phyloP scores from a whole-genome alignment of 2,113 vertebrate species.

The Pteruthius melanotis region DNA sequence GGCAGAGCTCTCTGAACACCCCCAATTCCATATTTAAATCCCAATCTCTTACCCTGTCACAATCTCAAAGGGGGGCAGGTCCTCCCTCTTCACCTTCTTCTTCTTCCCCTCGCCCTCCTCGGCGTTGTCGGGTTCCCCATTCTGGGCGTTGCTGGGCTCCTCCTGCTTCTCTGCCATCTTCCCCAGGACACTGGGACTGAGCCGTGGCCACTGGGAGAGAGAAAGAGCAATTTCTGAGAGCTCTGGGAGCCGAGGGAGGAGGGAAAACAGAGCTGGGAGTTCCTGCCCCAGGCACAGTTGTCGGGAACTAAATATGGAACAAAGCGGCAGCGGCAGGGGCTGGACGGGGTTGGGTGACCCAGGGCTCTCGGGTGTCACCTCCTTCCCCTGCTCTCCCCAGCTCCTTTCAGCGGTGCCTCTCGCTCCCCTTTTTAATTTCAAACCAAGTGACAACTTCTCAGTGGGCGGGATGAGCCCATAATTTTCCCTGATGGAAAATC shows the following conservation, averaged over 20 bases:
- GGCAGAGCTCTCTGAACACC: background rate
- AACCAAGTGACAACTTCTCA: slow-evolving; percentile 55
- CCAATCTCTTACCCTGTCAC: slow-evolving; percentile 83
- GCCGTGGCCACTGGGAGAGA: background rate
- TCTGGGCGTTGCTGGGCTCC: slow-evolving; percentile 56
- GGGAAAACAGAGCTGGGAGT: slow-evolving; percentile 34
- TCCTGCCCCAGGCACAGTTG: slow-evolving; percentile 64
- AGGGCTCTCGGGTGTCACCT: slow-evolving; percentile 22
- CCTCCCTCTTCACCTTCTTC: slow-evolving; percentile 73
- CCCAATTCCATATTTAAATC: accelerated
- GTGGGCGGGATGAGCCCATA: slow-evolving; percentile 2
- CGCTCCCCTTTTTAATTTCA: slow-evolving; percentile 58
- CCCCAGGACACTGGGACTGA: background rate
- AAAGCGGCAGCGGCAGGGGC: background rate
- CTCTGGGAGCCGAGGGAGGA: background rate
- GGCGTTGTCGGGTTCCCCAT: slow-evolving; percentile 59
- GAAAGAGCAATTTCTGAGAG: slow-evolving; percentile 12
- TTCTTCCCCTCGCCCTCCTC: slow-evolving; percentile 49
- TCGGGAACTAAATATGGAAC: slow-evolving; percentile 73
- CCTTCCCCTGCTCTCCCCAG: slow-evolving; percentile 26
- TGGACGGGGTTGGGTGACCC: slow-evolving; percentile 13
- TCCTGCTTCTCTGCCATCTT: slow-evolving; percentile 78
- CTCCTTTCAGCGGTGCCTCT: background rate
- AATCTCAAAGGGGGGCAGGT: slow-evolving; percentile 90
- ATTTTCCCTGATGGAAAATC: slow-evolving; percentile 58